These are phyloP conservation scores for Andrena haemorrhoa DNA, from an alignment of 2,888 invertebrate species.

Conservation along the genomic window DNA sequence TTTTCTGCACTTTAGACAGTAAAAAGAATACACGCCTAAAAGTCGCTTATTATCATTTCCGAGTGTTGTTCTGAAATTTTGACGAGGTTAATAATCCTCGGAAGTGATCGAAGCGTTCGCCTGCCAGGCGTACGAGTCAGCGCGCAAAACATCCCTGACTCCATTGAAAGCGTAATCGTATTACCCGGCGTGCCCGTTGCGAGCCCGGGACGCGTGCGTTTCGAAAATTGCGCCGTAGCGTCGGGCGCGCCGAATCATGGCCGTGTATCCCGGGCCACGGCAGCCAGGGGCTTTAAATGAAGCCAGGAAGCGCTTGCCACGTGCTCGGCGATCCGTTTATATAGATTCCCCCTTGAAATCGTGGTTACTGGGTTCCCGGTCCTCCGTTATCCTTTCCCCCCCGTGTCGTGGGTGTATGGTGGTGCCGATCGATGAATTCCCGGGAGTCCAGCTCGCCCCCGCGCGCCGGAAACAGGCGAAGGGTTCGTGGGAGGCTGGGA, in stretches of 20 bases:
- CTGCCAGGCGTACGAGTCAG: no score
- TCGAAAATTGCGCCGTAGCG: not conserved
- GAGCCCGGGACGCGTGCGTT: not conserved
- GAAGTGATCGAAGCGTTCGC: no score
- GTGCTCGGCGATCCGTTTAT: conserved; percentile 39
- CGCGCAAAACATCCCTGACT: not conserved
- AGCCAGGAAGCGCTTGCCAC: conserved; percentile 41
- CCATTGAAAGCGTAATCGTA: not conserved
- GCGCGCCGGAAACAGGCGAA: conserved; percentile 13
- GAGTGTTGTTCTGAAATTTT: no score
- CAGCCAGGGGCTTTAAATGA: conserved; percentile 15
- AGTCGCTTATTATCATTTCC: no score
- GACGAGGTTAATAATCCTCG: no score
- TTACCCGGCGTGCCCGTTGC: not conserved
- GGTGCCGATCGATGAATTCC: conserved; percentile 73
- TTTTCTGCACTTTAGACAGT: no score
- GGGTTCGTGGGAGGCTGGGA: not conserved
- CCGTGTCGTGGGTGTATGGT: conserved; percentile 52
- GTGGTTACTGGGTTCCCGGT: conserved; percentile 43
- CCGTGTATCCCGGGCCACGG: not conserved
- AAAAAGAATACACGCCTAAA: no score
- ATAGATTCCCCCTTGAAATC: conserved; percentile 54
- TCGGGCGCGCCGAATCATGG: not conserved
- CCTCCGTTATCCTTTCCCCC: conserved; percentile 6
- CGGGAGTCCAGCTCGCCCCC: conserved; percentile 66